Evolutionary conservation across 2,113 vertebrate species (phyloP).

Genomic region (Oreochromis aureus): DNA sequence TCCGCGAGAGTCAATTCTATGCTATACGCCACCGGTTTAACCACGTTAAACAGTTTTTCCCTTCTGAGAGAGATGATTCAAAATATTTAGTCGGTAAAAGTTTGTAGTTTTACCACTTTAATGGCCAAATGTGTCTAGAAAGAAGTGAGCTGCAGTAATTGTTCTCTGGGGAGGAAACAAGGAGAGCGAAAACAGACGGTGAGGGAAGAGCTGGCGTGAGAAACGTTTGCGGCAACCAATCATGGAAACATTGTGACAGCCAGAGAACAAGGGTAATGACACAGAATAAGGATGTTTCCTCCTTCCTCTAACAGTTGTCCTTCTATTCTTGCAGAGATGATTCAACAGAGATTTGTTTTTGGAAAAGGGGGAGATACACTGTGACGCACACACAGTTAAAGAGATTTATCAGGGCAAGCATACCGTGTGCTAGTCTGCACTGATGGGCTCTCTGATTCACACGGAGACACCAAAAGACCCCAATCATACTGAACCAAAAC

Average conservation of each 20-base stretch:
- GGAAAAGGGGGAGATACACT: background rate
- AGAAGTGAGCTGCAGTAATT: background rate
- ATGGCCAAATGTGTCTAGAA: background rate
- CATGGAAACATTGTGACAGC: background rate
- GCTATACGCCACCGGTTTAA: background rate
- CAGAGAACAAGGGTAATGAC: background rate
- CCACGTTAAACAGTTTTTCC: background rate
- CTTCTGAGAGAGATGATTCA: background rate
- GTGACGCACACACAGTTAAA: slow-evolving; percentile 6
- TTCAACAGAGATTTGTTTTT: background rate
- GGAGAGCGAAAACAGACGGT: background rate
- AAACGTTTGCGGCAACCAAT: background rate
- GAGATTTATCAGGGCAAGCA: slow-evolving; percentile 6
- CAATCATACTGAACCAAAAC: slow-evolving; percentile 48
- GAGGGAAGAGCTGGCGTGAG: background rate
- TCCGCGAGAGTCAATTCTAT: background rate
- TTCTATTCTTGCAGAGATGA: slow-evolving; percentile 8
- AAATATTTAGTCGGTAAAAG: background rate
- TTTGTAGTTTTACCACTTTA: background rate
- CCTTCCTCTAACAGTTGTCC: background rate
- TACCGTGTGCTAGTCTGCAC: slow-evolving; percentile 9
- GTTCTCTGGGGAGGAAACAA: background rate
- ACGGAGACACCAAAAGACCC: slow-evolving; percentile 40
- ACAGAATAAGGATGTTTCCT: background rate
- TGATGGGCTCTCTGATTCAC: slow-evolving; percentile 39